phyloP scores from a whole-genome alignment of 30 jellyfish, hydroid and myxozoan species.

The Chrysaora quinquecirrha region DNA sequence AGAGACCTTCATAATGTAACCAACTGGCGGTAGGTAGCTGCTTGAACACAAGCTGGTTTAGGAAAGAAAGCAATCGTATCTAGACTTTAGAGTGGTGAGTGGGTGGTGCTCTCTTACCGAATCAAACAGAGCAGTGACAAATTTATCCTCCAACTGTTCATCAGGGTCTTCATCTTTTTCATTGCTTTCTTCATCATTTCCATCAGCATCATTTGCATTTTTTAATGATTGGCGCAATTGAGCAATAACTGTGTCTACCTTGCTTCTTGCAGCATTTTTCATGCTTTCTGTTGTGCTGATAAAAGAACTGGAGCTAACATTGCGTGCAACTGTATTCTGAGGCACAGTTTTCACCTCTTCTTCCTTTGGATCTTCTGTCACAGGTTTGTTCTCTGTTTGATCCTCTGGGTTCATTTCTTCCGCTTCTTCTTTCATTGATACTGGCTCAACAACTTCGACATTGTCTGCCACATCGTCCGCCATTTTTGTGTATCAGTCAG shows the following conservation, averaged over 20 bases:
- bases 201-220: background rate
- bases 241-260: slow-evolving; percentile 59
- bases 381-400: background rate
- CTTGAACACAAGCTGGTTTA: no score
- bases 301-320: slow-evolving; percentile 11
- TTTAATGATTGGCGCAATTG: slow-evolving; percentile 27
- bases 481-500: background rate
- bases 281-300: slow-evolving; percentile 59
- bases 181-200: background rate
- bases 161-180: background rate
- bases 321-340: background rate
- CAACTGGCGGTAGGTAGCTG: no score
- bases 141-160: slow-evolving; percentile 18
- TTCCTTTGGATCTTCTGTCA: background rate
- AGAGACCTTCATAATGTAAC: no score
- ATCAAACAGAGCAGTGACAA: slow-evolving; percentile 58
- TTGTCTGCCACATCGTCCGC: slow-evolving; percentile 13
- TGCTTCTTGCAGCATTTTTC: slow-evolving; percentile 68
- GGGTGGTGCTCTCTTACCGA: slow-evolving; percentile 49
- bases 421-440: background rate
- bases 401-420: background rate
- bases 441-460: background rate
- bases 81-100: no score
- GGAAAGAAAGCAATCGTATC: no score
- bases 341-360: background rate